A percentile compares a stretch with the other conserved stretches of the same genome.
Conservation (phyloP, 2,797 vertebrate genomes). For the Molossus molossus region DNA sequence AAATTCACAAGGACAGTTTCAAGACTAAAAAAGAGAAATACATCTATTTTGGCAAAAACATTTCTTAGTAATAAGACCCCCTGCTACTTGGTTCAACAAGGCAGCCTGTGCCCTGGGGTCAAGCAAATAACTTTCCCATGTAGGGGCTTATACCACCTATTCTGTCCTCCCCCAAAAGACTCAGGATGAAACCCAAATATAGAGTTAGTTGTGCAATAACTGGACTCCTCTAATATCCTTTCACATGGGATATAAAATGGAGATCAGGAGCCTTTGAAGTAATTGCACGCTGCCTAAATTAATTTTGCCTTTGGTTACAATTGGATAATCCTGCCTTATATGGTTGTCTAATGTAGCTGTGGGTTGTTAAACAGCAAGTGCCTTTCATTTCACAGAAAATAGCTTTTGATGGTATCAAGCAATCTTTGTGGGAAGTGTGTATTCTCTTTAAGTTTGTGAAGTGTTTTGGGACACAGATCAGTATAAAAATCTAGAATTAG, state of each 20-base stretch:
- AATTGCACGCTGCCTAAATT: constrained; percentile 55
- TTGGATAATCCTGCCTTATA: not conserved
- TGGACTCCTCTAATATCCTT: not conserved
- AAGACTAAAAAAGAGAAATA: not conserved
- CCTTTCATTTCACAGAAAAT: constrained; percentile 70
- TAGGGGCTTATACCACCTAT: not conserved
- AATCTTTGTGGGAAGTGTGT: constrained; percentile 69
- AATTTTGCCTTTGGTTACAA: constrained; percentile 59
- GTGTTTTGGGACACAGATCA: constrained; percentile 69
- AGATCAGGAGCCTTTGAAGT: not conserved
- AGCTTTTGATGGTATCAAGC: constrained; percentile 65
- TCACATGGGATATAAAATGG: not conserved
- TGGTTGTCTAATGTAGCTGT: constrained; percentile 26
- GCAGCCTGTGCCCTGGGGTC: not conserved
- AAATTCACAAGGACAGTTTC: not conserved
- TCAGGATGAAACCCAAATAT: not conserved
- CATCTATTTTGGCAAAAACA: not conserved
- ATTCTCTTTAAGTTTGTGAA: constrained; percentile 73
- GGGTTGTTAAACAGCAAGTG: constrained; percentile 68
- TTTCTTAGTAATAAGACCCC: not conserved
- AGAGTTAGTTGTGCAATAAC: not conserved
- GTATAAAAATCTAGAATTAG: constrained; percentile 77
- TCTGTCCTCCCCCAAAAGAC: not conserved
- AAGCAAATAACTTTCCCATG: not conserved
- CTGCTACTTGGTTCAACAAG: not conserved